A percentile compares a stretch with the other conserved stretches of the same genome.
Evolutionary conservation across 92 coral and sea anemone species (phyloP).

Genomic region (Micromussa lordhowensis): DNA sequence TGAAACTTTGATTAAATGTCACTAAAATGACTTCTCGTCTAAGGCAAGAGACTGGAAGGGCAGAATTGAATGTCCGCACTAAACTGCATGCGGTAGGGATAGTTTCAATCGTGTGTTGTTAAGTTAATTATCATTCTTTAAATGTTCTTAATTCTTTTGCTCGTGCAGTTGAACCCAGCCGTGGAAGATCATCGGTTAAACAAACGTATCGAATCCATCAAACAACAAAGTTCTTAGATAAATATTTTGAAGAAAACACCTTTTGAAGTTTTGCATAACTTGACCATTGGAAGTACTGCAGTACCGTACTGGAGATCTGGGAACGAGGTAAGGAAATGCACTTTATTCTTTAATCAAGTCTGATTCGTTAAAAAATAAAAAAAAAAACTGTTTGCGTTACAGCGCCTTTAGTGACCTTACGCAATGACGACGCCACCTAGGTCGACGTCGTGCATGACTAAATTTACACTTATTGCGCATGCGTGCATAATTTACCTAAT

Average conservation of each 20-base stretch:
- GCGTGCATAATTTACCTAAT: too few species aligned
- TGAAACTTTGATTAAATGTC: neutral
- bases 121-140: neutral
- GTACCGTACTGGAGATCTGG: neutral
- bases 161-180: neutral
- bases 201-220: neutral
- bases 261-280: neutral
- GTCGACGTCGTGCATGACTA: too few species aligned
- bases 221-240: constrained; percentile 2
- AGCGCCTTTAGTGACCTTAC: too few species aligned
- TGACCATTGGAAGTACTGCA: neutral
- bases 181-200: neutral
- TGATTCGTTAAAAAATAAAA: neutral
- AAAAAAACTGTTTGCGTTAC: constrained; percentile 22
- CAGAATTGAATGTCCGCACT: too few species aligned
- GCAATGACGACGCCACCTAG: too few species aligned
- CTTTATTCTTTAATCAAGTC: neutral
- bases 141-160: neutral
- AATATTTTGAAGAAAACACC: constrained; percentile 2
- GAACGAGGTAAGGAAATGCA: neutral
- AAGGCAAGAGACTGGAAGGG: too few species aligned
- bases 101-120: neutral
- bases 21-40: too few species aligned
- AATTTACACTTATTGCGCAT: too few species aligned
- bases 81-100: too few species aligned